Base-by-base conservation (phyloP, 2,888 invertebrate species). In the Caenorhabditis macrosperma region DNA sequence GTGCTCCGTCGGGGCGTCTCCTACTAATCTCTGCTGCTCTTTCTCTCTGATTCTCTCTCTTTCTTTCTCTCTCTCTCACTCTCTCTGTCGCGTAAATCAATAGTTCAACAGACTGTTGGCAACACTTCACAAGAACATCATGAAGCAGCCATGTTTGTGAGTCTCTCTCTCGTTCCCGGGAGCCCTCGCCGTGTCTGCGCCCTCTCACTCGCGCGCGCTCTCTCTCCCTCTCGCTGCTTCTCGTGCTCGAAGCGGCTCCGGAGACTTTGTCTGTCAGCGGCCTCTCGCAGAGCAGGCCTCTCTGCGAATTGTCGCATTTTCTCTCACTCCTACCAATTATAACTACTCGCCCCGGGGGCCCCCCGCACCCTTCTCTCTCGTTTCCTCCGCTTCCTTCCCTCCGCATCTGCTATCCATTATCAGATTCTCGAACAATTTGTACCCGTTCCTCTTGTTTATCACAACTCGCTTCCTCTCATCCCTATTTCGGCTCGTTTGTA, bases 221-320 rank as follows among this genome's bases (percentile, higher is more conserved):
- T 20, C 33, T 54, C 54, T 5, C 48, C n/a, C 17, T 20, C 33
- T 44, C 17, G 24, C 12, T 24, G 26, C 33, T 28, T 54, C 54
- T 30, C 54, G 30, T 30, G 54, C 54, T 54, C 54, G 15, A 52
- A 33, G 30, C 54, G 33, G 38, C 38, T 38, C 38, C 20, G 52
- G 46, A 17, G 46, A 46, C 46, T 46, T 46, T 17, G 46, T 33
- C 20, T 20, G 17, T 52, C 64, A 46, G 35, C 22, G 26, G 15
- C 28, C 48, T 59, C 48, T 59, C 54, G 30, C 33, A 41, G 46
- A 24, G 48, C 41, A 24, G n/a, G 22, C 6, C 57, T 44, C 46
- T 24, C 50, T 54, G 46, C 52, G 64, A 64, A 52, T 52, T 64
- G 64, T 64, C 57, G 57, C 57, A 57, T 57, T 59, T 44, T 59